Evolutionary conservation across 2,113 vertebrate species (phyloP), one percentile per base, ranked within the genome.

Genomic region (Sander vitreus): DNA sequence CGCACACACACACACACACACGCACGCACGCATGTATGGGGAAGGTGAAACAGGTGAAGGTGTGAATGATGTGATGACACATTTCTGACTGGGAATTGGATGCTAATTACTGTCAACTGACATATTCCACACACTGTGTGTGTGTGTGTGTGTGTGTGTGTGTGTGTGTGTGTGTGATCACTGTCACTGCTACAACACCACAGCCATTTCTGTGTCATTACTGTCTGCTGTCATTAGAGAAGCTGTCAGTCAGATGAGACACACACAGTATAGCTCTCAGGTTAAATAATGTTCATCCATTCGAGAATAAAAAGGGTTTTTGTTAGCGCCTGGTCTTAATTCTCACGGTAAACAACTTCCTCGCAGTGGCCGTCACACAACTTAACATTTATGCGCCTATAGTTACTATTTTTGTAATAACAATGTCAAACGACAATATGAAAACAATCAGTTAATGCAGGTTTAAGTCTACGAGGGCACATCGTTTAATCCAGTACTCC

Each of bases 51-150:
- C 58, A 77, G 77, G 78, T 67, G 65, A 45, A 73, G 54, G 78
- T 88, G 77, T 76, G 74, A 80, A 55, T 65, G 45, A 57, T 50
- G 27, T 2, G 54, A 51, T 82, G 78, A 47, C 60, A 39, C 30
- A 1, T 64, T 54, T 72, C 30, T 78, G 80, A 76, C 68, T 81
- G 50, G 74, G 80, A 88, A 79, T 23, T 7, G 64, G 39, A 60
- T 39, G 9, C 5, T 53, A 75, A 82, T 80, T 63, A 62, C 27
- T 66, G 16, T 21, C 36, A 75, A n/a, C 79, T 70, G 80, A 50
- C 71, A 50, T 36, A 36, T 7, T 55, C 58, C 19, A 13, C n/a
- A 43, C 48, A 36, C 43, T 19, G 23, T 36, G 71, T 50, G 74
- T 19, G 62, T 50, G 64, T 30, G 63, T 55, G 39, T 55, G 50